These are phyloP conservation scores for Cygnus buccinator DNA, from an alignment of 2,113 vertebrate genomes.

Conservation along the genomic window DNA sequence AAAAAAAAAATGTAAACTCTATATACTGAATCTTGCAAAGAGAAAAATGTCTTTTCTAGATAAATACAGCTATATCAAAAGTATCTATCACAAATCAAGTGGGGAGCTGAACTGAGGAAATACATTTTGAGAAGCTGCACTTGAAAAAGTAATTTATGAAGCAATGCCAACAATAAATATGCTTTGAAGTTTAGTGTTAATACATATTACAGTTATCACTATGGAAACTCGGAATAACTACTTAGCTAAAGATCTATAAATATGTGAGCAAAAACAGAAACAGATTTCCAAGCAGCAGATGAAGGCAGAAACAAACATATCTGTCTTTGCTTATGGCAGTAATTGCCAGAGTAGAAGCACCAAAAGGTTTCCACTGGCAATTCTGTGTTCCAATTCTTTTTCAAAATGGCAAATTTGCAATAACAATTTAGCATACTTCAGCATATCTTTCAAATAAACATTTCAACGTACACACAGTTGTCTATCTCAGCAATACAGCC, in stretches of 20 bases:
- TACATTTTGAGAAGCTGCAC: conserved; percentile 59
- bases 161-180: conserved; percentile 57
- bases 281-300: conserved; percentile 30
- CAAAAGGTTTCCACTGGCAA: conserved; percentile 29
- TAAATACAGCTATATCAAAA: conserved; percentile 39
- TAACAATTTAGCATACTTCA: not conserved
- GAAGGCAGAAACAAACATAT: conserved; percentile 48
- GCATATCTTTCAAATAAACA: not conserved
- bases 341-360: conserved; percentile 8
- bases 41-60: conserved; percentile 16
- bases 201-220: conserved; percentile 65
- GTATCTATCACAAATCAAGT: conserved; percentile 58
- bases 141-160: conserved; percentile 60
- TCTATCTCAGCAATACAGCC: not conserved
- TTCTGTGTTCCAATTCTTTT: conserved; percentile 17
- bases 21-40: not conserved
- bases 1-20: not conserved
- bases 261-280: conserved; percentile 51
- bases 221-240: conserved; percentile 60
- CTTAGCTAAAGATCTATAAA: conserved; percentile 63
- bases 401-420: not conserved
- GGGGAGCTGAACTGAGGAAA: conserved; percentile 51
- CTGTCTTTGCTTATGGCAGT: conserved; percentile 45
- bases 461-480: not conserved
- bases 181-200: conserved; percentile 57